Percentiles rank a stretch among this genome's conserved stretches.
Conservation (phyloP, 2,797 vertebrate genomes). For the Scolopax bukidnonensis region DNA sequence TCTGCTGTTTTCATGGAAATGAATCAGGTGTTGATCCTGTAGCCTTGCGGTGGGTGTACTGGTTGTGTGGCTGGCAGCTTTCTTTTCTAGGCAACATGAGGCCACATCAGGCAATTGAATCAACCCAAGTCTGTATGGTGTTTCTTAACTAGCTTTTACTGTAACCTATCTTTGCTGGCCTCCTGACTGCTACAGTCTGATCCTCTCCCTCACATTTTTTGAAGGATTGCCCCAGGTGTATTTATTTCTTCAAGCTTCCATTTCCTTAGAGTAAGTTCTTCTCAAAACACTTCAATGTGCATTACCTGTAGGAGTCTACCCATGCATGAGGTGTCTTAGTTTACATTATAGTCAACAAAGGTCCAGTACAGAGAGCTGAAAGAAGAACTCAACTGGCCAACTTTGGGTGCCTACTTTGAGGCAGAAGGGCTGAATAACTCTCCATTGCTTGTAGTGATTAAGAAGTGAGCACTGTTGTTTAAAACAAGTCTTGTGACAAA, state of each 20-base stretch:
- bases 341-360: not conserved
- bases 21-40: constrained; percentile 28
- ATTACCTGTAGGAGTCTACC: not conserved
- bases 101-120: not conserved
- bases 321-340: not conserved
- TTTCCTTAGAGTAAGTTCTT: not conserved
- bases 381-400: rapidly evolving
- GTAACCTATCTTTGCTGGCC: not conserved
- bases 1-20: not conserved
- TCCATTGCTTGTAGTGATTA: not conserved
- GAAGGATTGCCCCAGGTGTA: not conserved
- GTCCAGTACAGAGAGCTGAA: not conserved
- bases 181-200: not conserved
- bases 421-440: not conserved
- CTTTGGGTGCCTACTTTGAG: not conserved
- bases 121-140: not conserved
- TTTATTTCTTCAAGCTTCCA: not conserved
- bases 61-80: not conserved
- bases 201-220: not conserved
- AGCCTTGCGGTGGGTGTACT: not conserved
- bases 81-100: not conserved
- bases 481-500: not conserved
- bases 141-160: not conserved
- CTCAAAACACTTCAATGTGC: not conserved
- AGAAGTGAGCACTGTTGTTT: rapidly evolving